Percentiles rank a stretch among this genome's conserved stretches.
phyloP scores from a whole-genome alignment of 2,888 invertebrate genomes.

The Eupithecia inturbata region DNA sequence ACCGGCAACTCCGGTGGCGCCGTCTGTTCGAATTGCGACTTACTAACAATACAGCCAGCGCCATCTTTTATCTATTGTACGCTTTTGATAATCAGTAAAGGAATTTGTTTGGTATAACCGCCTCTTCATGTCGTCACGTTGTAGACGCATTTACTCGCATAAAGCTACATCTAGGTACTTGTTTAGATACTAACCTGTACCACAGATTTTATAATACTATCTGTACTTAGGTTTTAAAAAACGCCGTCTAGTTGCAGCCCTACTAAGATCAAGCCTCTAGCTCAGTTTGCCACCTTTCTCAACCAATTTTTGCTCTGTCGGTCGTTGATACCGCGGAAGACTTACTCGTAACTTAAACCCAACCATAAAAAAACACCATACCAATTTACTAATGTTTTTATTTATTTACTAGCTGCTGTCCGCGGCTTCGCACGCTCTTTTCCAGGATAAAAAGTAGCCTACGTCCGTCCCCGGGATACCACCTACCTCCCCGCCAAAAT shows the following conservation, averaged over 20 bases:
- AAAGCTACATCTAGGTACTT: neutral
- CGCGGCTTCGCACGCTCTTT: too few species aligned
- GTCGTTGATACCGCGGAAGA: neutral
- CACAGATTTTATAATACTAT: too few species aligned
- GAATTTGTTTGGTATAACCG: constrained; percentile 57
- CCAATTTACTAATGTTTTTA: neutral
- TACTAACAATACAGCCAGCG: constrained; percentile 77
- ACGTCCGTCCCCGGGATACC: too few species aligned
- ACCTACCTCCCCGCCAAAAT: too few species aligned
- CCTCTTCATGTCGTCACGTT: constrained; percentile 47
- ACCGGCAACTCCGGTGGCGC: constrained; percentile 82
- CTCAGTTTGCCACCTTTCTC: neutral
- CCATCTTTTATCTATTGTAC: constrained; percentile 82
- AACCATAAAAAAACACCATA: neutral
- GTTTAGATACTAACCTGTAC: too few species aligned
- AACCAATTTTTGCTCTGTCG: neutral
- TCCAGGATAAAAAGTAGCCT: too few species aligned
- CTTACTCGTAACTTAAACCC: neutral
- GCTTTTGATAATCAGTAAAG: constrained; percentile 78
- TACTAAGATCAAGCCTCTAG: neutral
- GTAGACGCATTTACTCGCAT: neutral
- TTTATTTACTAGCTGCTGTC: too few species aligned
- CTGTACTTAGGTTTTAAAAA: neutral
- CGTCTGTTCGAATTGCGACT: constrained; percentile 77
- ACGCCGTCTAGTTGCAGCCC: neutral